Evolutionary conservation across 2,797 vertebrate species (phyloP), one percentile per base, ranked within the genome.

Genomic region (Clarias platycephalus): DNA sequence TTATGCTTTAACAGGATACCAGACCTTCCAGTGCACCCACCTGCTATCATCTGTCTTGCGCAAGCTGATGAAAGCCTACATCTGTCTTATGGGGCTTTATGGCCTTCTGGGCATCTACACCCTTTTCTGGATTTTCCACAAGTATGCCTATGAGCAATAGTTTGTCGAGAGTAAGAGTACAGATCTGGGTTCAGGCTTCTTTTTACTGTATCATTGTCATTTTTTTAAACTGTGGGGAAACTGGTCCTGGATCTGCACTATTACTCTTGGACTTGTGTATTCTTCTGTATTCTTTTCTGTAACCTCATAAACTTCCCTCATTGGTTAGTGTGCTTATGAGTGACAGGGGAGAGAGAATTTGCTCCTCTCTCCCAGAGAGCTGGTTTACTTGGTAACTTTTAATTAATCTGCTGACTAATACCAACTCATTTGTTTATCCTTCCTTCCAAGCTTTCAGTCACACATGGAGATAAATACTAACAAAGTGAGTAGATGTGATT

Each of bases 1-100:
- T 75, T 83, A 89, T 0, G 87, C 91, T 49, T 80, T 96, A 70
- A 92, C 94, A 24, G 95, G 95, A 49, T 96, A 95, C 86, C 40
- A 88, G 1, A 83, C 90, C 85, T 97, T 96, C 44, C 91, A 93
- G 82, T 97, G 96, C 63, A 94, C 95, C 81, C 95, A 96, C 67
- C 92, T 92, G 67, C 92, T 96, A 79, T 95, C 96, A 28, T 94
- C 94, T 2, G 91, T 96, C 22, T 92, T 96, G 31, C 92, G 87
- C 88, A 96, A 96, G 66, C 90, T 96, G 62, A 89, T 96, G 84
- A 87, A 95, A 76, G 92, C 92, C 53, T 97, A 96, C 88, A 80
- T 96, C 81, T 84, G 87, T 8, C 91, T 96, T 13, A 88, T 96
- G 66, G 91, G 89, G 9, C 90, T 96, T 20, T 95, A 95, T n/a